A percentile compares a stretch with the other conserved stretches of the same genome.
Conservation (phyloP, 2,113 vertebrate genomes). For the Psettodes erumei region DNA sequence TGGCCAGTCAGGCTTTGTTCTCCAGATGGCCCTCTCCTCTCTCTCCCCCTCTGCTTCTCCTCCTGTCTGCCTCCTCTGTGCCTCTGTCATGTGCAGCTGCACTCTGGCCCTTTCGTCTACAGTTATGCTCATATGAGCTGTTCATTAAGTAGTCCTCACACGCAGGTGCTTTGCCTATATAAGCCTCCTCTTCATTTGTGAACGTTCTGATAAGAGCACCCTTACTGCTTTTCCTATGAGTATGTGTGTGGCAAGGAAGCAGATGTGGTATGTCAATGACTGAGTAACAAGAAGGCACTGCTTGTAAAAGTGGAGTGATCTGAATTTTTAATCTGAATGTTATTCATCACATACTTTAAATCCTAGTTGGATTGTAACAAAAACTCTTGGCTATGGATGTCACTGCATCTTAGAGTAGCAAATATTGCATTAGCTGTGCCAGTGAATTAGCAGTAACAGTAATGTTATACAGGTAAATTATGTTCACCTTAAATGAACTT, state of each 20-base stretch:
- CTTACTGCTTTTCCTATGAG: conserved; percentile 36
- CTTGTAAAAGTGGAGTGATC: conserved; percentile 45
- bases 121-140: conserved; percentile 56
- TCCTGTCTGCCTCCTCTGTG: conserved; percentile 30
- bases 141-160: conserved; percentile 48
- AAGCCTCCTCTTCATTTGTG: conserved; percentile 33
- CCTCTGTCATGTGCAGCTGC: conserved; percentile 72
- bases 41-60: conserved; percentile 2
- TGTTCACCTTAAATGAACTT: not conserved
- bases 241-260: not conserved
- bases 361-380: not conserved
- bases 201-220: conserved; percentile 32
- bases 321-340: conserved; percentile 55
- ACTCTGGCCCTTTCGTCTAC: not conserved
- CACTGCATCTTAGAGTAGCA: not conserved
- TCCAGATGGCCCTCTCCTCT: conserved; percentile 59
- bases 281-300: conserved; percentile 48
- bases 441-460: not conserved
- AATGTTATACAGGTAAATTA: not conserved
- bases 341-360: conserved; percentile 19
- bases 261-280: conserved; percentile 35
- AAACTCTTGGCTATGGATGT: not conserved
- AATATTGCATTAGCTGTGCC: not conserved
- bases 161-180: conserved; percentile 42
- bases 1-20: conserved; percentile 65